phyloP scores from a whole-genome alignment of 2,797 vertebrate species.

The Premnoplex brunnescens region DNA sequence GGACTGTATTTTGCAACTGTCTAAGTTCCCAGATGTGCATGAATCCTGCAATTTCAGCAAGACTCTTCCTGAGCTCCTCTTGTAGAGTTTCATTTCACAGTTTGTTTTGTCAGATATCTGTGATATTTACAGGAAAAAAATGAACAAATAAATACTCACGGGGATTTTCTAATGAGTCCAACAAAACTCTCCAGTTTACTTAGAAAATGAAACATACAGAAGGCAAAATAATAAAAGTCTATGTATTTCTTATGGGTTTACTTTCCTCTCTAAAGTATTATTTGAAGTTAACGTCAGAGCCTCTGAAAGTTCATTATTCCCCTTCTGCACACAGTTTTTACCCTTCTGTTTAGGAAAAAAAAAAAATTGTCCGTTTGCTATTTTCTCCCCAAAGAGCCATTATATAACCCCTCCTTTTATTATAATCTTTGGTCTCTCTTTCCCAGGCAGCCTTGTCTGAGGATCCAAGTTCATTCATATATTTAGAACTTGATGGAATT shows the following conservation, averaged over 20 bases:
- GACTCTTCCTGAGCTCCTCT: not conserved
- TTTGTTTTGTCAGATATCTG: not conserved
- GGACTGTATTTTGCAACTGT: not conserved
- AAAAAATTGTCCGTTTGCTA: not conserved
- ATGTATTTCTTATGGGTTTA: not conserved
- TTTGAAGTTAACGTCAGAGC: not conserved
- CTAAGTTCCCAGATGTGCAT: not conserved
- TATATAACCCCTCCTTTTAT: not conserved
- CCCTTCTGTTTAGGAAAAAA: not conserved
- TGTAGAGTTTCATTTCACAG: not conserved
- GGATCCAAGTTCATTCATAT: not conserved
- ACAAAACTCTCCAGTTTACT: not conserved
- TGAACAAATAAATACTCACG: not conserved
- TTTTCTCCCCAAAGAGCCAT: not conserved
- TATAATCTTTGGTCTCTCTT: not conserved
- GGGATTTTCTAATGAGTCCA: not conserved
- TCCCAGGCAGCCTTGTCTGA: not conserved
- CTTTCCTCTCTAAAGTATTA: not conserved
- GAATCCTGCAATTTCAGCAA: not conserved
- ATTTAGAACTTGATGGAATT: not conserved
- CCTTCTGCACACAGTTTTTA: not conserved
- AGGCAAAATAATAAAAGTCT: not conserved
- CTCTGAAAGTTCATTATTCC: not conserved
- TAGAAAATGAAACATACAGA: not conserved
- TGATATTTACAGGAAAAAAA: not conserved